Evolutionary conservation across 1,140 invertebrate species (phyloP), one percentile per base, ranked within the genome.

Genomic region (Drosophila albomicans): DNA sequence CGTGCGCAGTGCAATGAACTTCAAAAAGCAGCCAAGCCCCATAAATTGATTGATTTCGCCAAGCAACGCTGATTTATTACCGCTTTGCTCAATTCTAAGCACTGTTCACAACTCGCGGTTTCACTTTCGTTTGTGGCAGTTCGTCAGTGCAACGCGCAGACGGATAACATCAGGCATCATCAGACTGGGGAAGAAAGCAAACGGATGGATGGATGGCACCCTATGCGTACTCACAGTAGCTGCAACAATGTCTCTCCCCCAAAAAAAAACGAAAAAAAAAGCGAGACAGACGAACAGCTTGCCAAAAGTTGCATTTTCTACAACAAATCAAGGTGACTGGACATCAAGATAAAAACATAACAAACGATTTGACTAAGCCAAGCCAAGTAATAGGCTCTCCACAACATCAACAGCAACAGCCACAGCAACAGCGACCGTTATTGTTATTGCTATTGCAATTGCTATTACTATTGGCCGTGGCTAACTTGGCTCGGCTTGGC

Each of bases 321-420:
- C 86, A 89, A 89, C 86, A 89, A 89, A 89, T 89, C 86, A 89
- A 90, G 86, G 86, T 90, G 86, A 89, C 86, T 89, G 86, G 86
- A 90, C 86, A 89, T 89, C 86, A 89, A 89, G 86, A 89, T 89
- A 89, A 89, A 89, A 89, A 89, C 86, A 89, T 89, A 89, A 89
- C 86, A 89, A 89, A 89, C 85, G 85, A 89, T 89, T 89, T 89
- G 81, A 89, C 86, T 89, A 89, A 89, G 80, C 85, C 85, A 84
- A 84, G 78, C 82, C 87, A 81, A 81, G 85, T 88, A 88, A 88
- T 88, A 88, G 85, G 85, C 85, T 66, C 85, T 66, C 45, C 78
- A 65, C 38, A 65, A 64, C 54, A 74, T 49, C 68, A 56, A 56
- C 59, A 46, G 13, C 59, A 56, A 32, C 63, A 52, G 49, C 75